Evolutionary conservation across 2,888 invertebrate species (phyloP).

Genomic region (Nymphalis c-album): DNA sequence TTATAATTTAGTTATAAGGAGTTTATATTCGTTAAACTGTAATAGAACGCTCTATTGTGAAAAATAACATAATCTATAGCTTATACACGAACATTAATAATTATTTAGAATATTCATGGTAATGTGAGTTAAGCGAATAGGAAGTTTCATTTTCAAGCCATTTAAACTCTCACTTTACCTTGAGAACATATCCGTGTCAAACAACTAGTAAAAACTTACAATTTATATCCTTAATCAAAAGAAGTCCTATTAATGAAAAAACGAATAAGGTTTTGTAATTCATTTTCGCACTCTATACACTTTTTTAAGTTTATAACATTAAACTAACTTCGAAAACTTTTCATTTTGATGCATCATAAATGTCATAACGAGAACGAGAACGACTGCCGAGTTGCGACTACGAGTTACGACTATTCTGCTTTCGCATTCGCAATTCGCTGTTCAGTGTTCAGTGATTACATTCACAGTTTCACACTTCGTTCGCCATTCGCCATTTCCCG

Average conservation of each 20-base stretch:
- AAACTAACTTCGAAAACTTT: conserved; percentile 48
- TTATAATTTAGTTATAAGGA: too few relatives aligned
- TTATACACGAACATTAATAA: too few relatives aligned
- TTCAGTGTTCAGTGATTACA: too few relatives aligned
- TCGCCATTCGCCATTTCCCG: too few relatives aligned
- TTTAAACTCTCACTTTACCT: conserved; percentile 75
- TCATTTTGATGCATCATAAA: conserved; percentile 43
- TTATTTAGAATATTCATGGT: not conserved
- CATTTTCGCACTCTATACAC: conserved; percentile 49
- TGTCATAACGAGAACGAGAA: not conserved
- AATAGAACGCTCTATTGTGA: too few relatives aligned
- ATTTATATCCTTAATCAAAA: conserved; percentile 54
- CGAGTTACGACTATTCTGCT: too few relatives aligned
- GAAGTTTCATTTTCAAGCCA: conserved; percentile 20
- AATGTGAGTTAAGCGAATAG: conserved; percentile 10
- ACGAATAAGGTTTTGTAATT: conserved; percentile 48
- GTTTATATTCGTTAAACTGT: too few relatives aligned
- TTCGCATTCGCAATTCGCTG: too few relatives aligned
- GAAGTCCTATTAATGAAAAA: conserved; percentile 47
- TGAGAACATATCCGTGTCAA: conserved; percentile 60
- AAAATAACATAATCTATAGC: too few relatives aligned
- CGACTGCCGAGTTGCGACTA: too few relatives aligned
- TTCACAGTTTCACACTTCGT: too few relatives aligned
- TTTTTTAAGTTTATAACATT: conserved; percentile 15
- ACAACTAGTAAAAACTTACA: conserved; percentile 62